Evolutionary conservation across 2,113 vertebrate genomes (phyloP), one percentile per base, ranked within the genome.

Genomic region (Lates calcarifer): DNA sequence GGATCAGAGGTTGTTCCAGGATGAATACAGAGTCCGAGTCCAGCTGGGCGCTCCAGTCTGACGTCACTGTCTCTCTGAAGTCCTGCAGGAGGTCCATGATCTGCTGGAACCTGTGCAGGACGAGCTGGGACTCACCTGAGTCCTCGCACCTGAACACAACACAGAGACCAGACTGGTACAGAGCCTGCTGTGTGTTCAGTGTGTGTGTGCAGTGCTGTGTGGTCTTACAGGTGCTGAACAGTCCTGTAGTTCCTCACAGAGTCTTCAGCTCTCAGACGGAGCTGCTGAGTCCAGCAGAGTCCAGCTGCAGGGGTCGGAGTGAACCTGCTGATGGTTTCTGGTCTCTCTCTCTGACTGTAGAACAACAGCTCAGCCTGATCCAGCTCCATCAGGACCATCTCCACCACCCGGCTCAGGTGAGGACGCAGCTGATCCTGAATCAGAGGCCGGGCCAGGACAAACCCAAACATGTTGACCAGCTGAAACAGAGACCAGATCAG

Each of bases 391-490:
- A 85, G 83, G 0, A 96, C 94, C 91, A 95, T 72, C 2, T 75
- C 74, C 85, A 68, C 89, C 85, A 97, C 82, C 31, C 70, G 77
- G 0, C 66, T 43, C 70, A 93, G 96, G 6, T 84, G 84, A 26
- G 90, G 85, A 28, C 87, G 89, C 8, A 94, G 87, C 83, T 95
- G 92, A 0, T 83, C 69, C 2, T 77, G 90, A 33, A 96, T 87
- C 78, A 93, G 24, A 0, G 95, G 95, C 0, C 93, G 90, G 51
- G 96, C 93, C 91, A 96, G 62, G 64, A 96, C 47, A 0, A 81
- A 82, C 3, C 86, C 77, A 0, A 96, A 97, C 96, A 96, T 96
- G 65, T 94, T 77, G 75, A 96, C 77, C 70, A 96, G 57, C 96
- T 97, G 91, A 0, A 28, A 79, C 24, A 66, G 15, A 75, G 17